Conservation (phyloP, 2,113 vertebrate species). For the Pteropus alecto region DNA sequence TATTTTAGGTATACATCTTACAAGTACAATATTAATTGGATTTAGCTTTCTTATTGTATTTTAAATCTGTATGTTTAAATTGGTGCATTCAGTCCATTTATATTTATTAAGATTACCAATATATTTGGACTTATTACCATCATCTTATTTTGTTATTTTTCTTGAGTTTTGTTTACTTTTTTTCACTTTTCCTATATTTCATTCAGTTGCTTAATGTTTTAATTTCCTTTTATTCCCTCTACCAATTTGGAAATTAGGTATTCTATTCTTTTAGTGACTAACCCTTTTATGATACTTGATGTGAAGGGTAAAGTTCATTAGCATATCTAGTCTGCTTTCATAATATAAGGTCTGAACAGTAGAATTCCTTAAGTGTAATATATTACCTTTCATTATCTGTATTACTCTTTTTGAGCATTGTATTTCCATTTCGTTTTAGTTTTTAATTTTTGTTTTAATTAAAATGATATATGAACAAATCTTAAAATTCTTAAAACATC, state of each 20-base stretch:
- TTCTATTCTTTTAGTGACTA: neutral
- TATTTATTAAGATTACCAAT: neutral
- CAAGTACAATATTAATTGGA: neutral
- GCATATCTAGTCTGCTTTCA: neutral
- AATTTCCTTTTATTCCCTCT: neutral
- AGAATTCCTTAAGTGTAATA: neutral
- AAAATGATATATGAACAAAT: neutral
- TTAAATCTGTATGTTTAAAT: neutral
- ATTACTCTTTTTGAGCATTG: neutral
- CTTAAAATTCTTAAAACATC: slow-evolving; percentile 9
- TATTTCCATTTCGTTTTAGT: neutral
- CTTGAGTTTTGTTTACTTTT: neutral
- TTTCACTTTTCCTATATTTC: neutral
- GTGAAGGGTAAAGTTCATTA: neutral
- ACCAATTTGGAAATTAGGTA: neutral
- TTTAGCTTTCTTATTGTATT: neutral
- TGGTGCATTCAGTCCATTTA: neutral
- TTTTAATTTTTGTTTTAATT: neutral
- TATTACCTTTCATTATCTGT: neutral
- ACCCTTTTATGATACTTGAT: neutral
- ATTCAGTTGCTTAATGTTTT: neutral
- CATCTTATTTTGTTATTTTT: neutral
- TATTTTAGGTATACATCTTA: neutral
- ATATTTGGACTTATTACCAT: neutral
- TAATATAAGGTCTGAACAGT: neutral